Evolutionary conservation across 1,140 invertebrate species (phyloP), one percentile per base, ranked within the genome.

Genomic region (Drosophila trapezifrons): DNA sequence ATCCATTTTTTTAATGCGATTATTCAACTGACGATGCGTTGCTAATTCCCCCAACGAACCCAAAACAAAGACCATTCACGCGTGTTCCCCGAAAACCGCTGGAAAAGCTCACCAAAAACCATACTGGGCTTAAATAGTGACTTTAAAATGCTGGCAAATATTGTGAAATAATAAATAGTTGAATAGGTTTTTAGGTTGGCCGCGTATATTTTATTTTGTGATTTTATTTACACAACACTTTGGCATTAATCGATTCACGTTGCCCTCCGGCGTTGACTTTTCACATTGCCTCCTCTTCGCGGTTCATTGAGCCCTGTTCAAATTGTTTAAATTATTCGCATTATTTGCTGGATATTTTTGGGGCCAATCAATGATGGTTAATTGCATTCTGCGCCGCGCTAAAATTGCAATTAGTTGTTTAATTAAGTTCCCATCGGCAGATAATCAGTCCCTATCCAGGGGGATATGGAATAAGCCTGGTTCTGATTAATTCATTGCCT

Each of bases 381-480:
- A 86, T 86, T 87, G 67, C 60, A 87, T 77, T 86, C 51, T 49
- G 40, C 55, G 56, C 18, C 55, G 59, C 17, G 56, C 70, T 38
- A 78, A 73, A 83, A 79, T 83, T 87, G 76, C 69, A 87, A 86
- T 86, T 87, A 86, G 83, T 56, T 32, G 55, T 73, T 70, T 83
- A 83, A 87, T 86, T 83, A 73, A 46, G 73, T 81, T 45, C 20
- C 20, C 66, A 71, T 18, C 13, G 49, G 8, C n/a, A 46, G 22
- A 70, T 55, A 22, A 57, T 25, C 22, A 35, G 25, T n/a, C 15
- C 8, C 18, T 35, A 18, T 37, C 42, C 67, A 70, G 27, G 47
- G 42, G 65, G 42, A 40, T 20, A 15, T 42, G 65, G 20, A 71
- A 58, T 46, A 32, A 40, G 51, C 51, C 15, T 6, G 35, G 25